Base-by-base conservation (phyloP, 2,797 vertebrate species). In the Falco berigora region DNA sequence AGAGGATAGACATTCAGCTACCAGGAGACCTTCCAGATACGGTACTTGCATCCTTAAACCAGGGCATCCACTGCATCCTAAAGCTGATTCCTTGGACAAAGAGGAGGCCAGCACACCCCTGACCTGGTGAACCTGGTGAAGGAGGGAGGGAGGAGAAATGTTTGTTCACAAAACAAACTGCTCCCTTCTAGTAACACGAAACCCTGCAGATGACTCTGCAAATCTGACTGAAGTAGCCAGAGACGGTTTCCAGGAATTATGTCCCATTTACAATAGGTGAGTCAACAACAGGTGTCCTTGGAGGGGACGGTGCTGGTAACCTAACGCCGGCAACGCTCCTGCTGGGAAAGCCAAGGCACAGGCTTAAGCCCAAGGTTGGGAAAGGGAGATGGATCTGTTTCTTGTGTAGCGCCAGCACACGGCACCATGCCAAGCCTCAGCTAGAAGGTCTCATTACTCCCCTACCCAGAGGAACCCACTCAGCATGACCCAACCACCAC, bases 161-260 rank as follows among this genome's bases (percentile, higher is more conserved):
- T 94, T 96, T 96, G 92, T 47, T 97, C 86, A 74, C 61, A 67
- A 86, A 95, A 95, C 95, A 96, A 88, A 61, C 92, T 88, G 67
- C 94, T 94, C 92, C 94, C 89, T 86, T 74, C 15, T 12, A 36
- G 91, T 55, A 68, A 94, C 59, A 38, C 0, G 5, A 95, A 94
- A 63, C 80, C 56, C 73, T 2, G 10, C 28, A 5, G 25, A 80
- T 85, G 88, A 77, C 73, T 46, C 86, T 69, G 83, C 85, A 92
- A 16, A 56, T 47, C 59, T 19, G n/a, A 75, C n/a, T 4, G 1
- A 56, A 66, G 78, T 2, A 5, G 62, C n/a, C 25, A 17, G 67
- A 49, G 55, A 69, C 7, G 6, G 83, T 71, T 95, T 94, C 92
- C 95, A 94, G 93, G 83, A 93, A 95, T 92, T 90, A 49, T 91